Evolutionary conservation across 2,888 invertebrate genomes (phyloP).

Genomic region (Tetragnatha montana): DNA sequence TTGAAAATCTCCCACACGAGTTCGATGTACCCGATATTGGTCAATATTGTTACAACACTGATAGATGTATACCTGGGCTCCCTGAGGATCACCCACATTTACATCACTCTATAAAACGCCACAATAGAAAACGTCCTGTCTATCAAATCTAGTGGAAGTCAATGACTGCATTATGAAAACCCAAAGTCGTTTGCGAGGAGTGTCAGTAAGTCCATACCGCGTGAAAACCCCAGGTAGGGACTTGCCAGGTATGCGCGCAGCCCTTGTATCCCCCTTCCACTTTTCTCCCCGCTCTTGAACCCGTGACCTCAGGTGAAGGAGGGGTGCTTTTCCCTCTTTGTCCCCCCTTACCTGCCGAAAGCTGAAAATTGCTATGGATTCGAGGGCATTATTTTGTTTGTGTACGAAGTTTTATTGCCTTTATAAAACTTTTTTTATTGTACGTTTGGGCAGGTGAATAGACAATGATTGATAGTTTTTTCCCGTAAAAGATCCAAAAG

Average conservation of each 20-base stretch:
- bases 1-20: too few relatives aligned
- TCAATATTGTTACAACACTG: too few relatives aligned
- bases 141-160: background rate
- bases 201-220: background rate
- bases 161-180: background rate
- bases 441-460: too few relatives aligned
- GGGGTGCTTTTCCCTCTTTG: slow-evolving; percentile 33
- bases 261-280: background rate
- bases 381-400: background rate
- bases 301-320: slow-evolving; percentile 43
- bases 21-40: too few relatives aligned
- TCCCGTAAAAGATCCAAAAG: too few relatives aligned
- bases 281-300: slow-evolving; percentile 48
- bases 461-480: background rate
- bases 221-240: slow-evolving; percentile 28
- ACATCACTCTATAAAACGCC: background rate
- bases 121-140: background rate
- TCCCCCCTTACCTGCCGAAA: slow-evolving; percentile 39
- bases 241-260: slow-evolving; percentile 43
- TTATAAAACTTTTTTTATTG: background rate
- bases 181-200: background rate
- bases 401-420: background rate
- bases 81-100: background rate
- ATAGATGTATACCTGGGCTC: too few relatives aligned
- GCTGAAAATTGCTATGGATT: slow-evolving; percentile 15